Base-by-base conservation (phyloP, 1,140 invertebrate species). In the Neotoxoptera formosana region DNA sequence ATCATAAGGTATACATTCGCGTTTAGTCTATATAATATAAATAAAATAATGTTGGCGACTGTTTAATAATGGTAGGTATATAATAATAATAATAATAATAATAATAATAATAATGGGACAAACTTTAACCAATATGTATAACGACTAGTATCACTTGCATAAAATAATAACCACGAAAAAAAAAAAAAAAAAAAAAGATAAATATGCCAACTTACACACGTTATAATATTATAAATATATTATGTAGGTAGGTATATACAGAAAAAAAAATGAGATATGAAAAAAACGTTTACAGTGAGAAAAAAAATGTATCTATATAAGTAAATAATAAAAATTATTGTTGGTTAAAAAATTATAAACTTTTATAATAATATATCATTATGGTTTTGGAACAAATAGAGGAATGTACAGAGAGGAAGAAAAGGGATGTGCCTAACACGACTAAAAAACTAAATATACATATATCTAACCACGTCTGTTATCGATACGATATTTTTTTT, bases 121-220 rank as follows among this genome's bases (percentile, higher is more conserved):
- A 92, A 53, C 81, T 84, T 84, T 84, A 93, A 93, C 91, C 81
- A 93, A 83, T 53, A 93, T 81, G 34, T 86, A 30, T 92, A 86
- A 93, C 76, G 91, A 93, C 91, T 93, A 93, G 91, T 93, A 93
- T 93, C 91, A 93, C 91, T 93, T 93, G 91, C 91, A n/a, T 93
- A 84, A 93, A 93, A 93, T 92, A 91, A 91, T 84, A 91, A 91
- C 90, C 90, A 83, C 41, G 47, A 91, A 91, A 91, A 56, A 91
- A 91, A 47, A n/a, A 51, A 88, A n/a, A 91, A 91, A 91, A 56
- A 91, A 91, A 47, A n/a, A 51, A 88, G 34, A 86, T 36, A 87
- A 48, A 87, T 76, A 76, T 83, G 67, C 47, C 83, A 92, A 67
- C 47, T 91, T 48, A 56, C 60, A 36, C 60, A n/a, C 30, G 60